Conservation (phyloP, 2,113 vertebrate species). For the Colinus virginianus region DNA sequence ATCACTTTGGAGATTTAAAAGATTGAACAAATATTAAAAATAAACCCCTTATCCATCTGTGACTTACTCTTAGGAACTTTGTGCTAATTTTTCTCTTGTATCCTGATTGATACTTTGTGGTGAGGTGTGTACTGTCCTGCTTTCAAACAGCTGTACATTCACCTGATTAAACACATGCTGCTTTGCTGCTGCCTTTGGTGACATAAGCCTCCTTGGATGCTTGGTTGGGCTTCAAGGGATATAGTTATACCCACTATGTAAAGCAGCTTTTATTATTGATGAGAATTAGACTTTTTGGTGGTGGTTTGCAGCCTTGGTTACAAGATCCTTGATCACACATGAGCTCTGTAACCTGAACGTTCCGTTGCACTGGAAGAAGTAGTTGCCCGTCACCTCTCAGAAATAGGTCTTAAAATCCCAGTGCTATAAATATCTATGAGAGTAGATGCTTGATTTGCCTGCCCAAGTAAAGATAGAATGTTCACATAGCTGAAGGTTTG, state of each 20-base stretch:
- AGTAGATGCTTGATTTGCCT: neutral
- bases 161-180: neutral
- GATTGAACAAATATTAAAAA: neutral
- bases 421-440: neutral
- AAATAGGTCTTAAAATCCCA: neutral
- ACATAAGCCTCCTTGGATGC: neutral
- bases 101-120: neutral
- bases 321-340: neutral
- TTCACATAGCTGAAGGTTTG: neutral
- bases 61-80: neutral
- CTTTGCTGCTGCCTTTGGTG: neutral
- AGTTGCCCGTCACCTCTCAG: neutral
- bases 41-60: neutral
- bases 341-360: slow-evolving; percentile 23
- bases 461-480: neutral
- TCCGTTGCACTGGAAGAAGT: neutral
- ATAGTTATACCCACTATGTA: neutral
- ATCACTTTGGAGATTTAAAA: slow-evolving; percentile 12
- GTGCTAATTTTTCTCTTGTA: neutral
- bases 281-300: neutral
- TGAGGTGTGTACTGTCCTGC: neutral
- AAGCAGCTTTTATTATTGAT: slow-evolving; percentile 20
- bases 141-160: neutral
- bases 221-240: neutral
- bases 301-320: neutral